Base-by-base conservation (phyloP, 1,140 invertebrate genomes). In the Trypoxylus dichotomus region DNA sequence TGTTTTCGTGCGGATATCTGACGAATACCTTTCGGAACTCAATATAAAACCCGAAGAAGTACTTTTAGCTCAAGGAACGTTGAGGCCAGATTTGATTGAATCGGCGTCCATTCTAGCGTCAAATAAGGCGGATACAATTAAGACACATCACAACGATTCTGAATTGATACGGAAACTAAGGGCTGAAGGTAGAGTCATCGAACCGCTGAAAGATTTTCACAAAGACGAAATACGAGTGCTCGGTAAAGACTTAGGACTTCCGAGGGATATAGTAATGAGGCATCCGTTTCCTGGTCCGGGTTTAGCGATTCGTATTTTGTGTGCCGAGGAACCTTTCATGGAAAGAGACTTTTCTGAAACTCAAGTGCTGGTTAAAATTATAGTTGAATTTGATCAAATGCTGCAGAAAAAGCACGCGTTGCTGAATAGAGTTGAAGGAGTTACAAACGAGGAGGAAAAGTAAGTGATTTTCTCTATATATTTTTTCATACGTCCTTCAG, bases 101-200 rank as follows among this genome's bases (percentile, higher is more conserved):
- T 98, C 96, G 79, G 98, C 98, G 3, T 98, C 96, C 27, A 85
- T 89, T 72, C 82, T 98, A 82, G 97, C 92, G 54, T 98, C 96
- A 79, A 90, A 86, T 82, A 93, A 93, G 87, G 98, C 98, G 6
- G 96, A 98, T 86, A 94, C 94, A 13, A 99, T 99, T 82, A 99
- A 99, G 89, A 99, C 98, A n/a, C 98, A 99, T 88, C 98, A 99
- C 89, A 99, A 99, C 87, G 98, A 99, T 86, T 98, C 96, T 42
- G 96, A 96, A 83, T 89, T 99, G 24, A 96, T 99, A 88, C 97
- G 81, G 83, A 90, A 94, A 84, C 88, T 99, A 72, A 89, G 98
- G 78, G 90, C 91, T 80, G 88, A 75, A 94, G 97, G 95, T 13
- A 89, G 95, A 77, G 97, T 99, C 15, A 93, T 99, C 24, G 98